Base-by-base conservation (phyloP, 2,113 vertebrate species). In the Cranoglanis bouderius region DNA sequence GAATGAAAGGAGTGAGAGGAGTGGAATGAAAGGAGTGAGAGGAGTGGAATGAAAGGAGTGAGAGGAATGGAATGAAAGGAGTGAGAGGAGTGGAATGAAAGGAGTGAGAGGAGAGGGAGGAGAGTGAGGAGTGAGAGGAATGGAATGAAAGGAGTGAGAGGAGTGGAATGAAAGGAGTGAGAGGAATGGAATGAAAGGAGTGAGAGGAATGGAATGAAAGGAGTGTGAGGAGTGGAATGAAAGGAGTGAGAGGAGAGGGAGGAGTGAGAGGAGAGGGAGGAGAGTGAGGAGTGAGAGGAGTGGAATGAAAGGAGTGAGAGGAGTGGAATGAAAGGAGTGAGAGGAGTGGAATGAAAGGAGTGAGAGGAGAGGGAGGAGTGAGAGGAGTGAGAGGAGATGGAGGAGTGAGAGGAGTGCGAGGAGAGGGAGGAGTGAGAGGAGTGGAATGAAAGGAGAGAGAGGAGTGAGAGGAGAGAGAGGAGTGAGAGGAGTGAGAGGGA, bases 71-170 rank as follows among this genome's bases (percentile, higher is more conserved):
- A 10, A 3, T 3, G 12, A 4, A 1, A 18, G 13, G 21, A 26
- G 7, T 49, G 12, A 78, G 43, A 46, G 24, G 16, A 26, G 13
- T 13, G 6, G 35, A 72, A 38, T 2, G 75, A n/a, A 29, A 16
- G 6, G 74, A 24, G 21, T 1, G 12, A 3, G 19, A 3, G 4
- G 12, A 46, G 67, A 0, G 4, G 38, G n/a, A 70, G 26, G 61
- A 63, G 9, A 63, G 55, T 16, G 12, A 70, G 12, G 61, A 46
- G 57, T 18, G 12, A 18, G 12, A 16, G 12, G 16, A 0, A 6
- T 0, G n/a, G n/a, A n/a, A n/a, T 6, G 12, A 0, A 35, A 8
- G 3, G 65, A 18, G n/a, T 0, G 14, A 70, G n/a, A n/a, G n/a
- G 46, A 43, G 40, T 3, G n/a, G n/a, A n/a, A n/a, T 46, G 46